phyloP scores from a whole-genome alignment of 2,113 vertebrate species.

The Equus przewalskii region DNA sequence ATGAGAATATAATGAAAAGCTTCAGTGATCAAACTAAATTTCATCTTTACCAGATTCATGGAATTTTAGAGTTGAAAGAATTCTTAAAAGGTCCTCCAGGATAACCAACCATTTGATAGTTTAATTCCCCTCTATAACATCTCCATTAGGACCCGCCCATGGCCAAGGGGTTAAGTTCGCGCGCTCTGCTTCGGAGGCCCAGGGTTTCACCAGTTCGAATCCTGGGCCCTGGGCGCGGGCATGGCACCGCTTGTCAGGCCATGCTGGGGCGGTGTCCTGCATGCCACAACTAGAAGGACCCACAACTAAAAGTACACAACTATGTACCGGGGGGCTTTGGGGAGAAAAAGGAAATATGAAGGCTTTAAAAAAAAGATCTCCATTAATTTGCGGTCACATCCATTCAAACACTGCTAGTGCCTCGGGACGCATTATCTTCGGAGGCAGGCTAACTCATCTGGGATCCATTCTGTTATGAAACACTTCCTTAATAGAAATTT shows the following conservation, averaged over 20 bases:
- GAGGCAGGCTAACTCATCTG: not conserved
- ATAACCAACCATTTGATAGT: not conserved
- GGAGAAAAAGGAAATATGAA: too few relatives aligned
- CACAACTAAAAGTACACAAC: too few relatives aligned
- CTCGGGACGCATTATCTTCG: not conserved
- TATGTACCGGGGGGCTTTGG: too few relatives aligned
- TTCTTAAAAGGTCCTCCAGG: conserved; percentile 2
- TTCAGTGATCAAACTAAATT: conserved; percentile 26
- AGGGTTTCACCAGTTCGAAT: too few relatives aligned
- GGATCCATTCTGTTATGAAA: not conserved
- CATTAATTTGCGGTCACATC: not conserved
- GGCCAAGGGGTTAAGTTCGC: too few relatives aligned
- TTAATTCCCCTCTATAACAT: not conserved
- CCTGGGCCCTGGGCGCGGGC: too few relatives aligned
- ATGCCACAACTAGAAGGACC: too few relatives aligned
- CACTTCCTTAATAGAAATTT: not conserved
- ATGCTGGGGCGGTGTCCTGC: too few relatives aligned
- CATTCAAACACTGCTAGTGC: not conserved
- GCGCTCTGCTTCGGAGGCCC: too few relatives aligned
- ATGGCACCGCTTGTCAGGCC: too few relatives aligned
- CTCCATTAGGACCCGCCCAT: not conserved
- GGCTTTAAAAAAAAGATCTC: not conserved
- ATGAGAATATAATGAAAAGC: conserved; percentile 47
- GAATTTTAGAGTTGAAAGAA: conserved; percentile 4
- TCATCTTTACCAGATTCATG: conserved; percentile 44